Base-by-base conservation (phyloP, 2,888 invertebrate genomes). In the Heliconius ethilla region DNA sequence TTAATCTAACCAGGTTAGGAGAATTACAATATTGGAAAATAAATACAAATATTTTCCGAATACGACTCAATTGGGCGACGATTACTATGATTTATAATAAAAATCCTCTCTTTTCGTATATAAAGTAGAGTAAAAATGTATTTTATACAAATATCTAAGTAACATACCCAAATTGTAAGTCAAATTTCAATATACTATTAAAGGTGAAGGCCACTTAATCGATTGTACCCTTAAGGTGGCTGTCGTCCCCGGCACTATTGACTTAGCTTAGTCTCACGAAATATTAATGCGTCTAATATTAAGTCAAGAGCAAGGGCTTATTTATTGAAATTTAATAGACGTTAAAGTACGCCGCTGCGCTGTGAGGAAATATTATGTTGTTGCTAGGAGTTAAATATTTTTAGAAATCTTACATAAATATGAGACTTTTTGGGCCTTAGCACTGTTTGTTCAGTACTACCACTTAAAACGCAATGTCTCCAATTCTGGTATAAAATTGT, bases 181-280 rank as follows among this genome's bases (percentile, higher is more conserved):
- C 13, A 70, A 62, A 40, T 72, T 72, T 72, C 55, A 33, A 33
- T 72, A 72, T 27, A 51, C 22, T 59, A n/a, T 33, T 55, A 22
- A n/a, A 55, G 55, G 70, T 72, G 33, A 72, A 72, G 70, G 70
- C 13, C 70, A 72, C 55, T 55, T 10, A 55, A 72, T 72, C 70
- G 70, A 72, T 72, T 33, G 18, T 55, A 59, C 33, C 70, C 55
- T 72, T 69, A 55, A 55, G n/a, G 55, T 72, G 13, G n/a, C 70
- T 59, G 33, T 59, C 70, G 51, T 70, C 13, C 70, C 70, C 33
- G 70, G 22, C 51, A n/a, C 70, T 33, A 72, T 72, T 72, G 55
- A 72, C 70, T 72, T 55, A 70, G 65, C 27, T 51, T 70, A 55
- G 22, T 72, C 33, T 18, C 29, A 55, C 55, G 67, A 72, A 51